Evolutionary conservation across 2,113 vertebrate genomes (phyloP), one percentile per base, ranked within the genome.

Genomic region (Alethe castanea): DNA sequence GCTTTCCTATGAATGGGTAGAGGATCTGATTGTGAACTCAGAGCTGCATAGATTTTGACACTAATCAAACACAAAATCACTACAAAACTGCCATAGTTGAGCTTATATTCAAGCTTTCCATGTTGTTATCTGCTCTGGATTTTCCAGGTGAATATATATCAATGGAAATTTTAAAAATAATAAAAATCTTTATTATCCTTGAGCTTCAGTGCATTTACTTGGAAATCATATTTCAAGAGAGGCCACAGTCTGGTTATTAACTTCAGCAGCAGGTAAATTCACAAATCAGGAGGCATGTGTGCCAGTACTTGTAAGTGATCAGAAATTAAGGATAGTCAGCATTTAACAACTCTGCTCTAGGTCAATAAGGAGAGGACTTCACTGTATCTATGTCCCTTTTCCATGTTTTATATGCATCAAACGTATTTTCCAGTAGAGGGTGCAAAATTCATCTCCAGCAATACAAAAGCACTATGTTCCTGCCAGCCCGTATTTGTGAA

Each of bases 351-450:
- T 38, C 62, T 80, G 10, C 15, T 86, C 6, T 73, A 70, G 20
- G 20, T 70, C 38, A 81, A 60, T 8, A n/a, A 80, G 8, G 61
- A 69, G n/a, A 86, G 12, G 23, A 56, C 47, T 73, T 88, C 31
- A 36, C 40, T 70, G 13, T 16, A 60, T 4, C 53, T 7, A 25
- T 0, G 0, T 31, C 14, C 29, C 44, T 54, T 92, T 19, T n/a
- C 11, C 31, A 12, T 64, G 17, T 52, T 57, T 71, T 50, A 17
- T 62, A 24, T 77, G 72, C 91, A 59, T 47, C 94, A 70, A 88
- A 48, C 12, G 29, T 47, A 86, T 91, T 95, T 94, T 93, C 97
- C 97, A 96, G 97, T 74, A 98, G 97, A 90, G 95, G 97, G 98
- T 87, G 57, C 93, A 97, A 87, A 93, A 92, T 93, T 95, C 79